phyloP scores from a whole-genome alignment of 1,140 invertebrate species.

The Nephila pilipes region DNA sequence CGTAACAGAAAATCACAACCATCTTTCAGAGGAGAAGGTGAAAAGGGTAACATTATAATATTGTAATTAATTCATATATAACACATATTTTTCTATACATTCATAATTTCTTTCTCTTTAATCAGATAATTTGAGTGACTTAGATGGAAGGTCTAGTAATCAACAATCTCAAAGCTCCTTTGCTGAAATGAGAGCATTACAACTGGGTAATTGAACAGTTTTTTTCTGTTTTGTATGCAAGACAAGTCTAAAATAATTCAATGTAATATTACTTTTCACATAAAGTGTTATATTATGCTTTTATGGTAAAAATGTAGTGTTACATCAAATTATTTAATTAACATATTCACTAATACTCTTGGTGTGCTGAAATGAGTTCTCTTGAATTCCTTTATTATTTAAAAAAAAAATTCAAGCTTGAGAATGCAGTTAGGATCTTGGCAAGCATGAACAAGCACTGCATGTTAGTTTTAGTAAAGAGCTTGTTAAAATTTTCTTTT shows the following conservation, averaged over 20 bases:
- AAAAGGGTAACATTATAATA: slow-evolving; percentile 46
- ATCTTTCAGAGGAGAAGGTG: slow-evolving; percentile 82
- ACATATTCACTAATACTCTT: too few species aligned
- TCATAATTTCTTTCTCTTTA: background rate
- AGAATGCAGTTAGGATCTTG: too few species aligned
- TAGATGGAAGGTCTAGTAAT: slow-evolving; percentile 35
- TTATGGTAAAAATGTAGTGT: background rate
- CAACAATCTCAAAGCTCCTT: slow-evolving; percentile 64
- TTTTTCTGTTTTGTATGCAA: too few species aligned
- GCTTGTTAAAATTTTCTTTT: too few species aligned
- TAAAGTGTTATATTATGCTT: background rate
- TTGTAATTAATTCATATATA: background rate
- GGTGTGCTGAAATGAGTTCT: too few species aligned
- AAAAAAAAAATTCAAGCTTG: too few species aligned
- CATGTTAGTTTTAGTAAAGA: too few species aligned
- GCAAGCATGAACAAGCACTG: too few species aligned
- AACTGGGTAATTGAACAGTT: slow-evolving; percentile 52
- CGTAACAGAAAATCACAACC: slow-evolving; percentile 84
- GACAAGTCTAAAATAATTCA: too few species aligned
- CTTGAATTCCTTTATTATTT: too few species aligned
- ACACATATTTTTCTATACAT: background rate
- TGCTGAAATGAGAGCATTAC: slow-evolving; percentile 70
- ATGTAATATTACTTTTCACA: too few species aligned
- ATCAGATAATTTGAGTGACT: slow-evolving; percentile 53
- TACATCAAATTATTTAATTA: too few species aligned